Evolutionary conservation across 2,888 invertebrate genomes (phyloP).

Genomic region (Tupiocoris notatus): DNA sequence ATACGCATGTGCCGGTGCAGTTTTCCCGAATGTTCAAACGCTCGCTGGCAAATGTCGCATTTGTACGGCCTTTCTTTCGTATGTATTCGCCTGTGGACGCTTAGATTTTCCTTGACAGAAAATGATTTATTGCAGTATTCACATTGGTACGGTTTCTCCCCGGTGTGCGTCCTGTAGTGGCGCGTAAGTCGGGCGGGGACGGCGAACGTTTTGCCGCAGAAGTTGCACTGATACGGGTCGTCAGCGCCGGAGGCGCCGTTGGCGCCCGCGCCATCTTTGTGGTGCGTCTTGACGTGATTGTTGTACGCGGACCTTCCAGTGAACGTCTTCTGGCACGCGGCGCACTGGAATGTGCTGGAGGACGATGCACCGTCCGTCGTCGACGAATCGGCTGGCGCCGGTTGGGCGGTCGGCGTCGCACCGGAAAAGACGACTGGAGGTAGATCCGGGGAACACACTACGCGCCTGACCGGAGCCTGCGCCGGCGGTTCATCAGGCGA

Average conservation of each 20-base stretch:
- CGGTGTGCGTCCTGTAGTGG: slow-evolving; percentile 86
- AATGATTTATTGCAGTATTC: slow-evolving; percentile 91
- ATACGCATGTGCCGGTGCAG: slow-evolving; percentile 87
- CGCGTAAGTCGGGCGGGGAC: slow-evolving; percentile 82
- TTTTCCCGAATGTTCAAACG: slow-evolving; percentile 88
- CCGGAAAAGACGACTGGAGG: slow-evolving; percentile 55
- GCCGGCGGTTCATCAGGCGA: slow-evolving; percentile 50
- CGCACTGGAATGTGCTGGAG: slow-evolving; percentile 61
- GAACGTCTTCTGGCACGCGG: slow-evolving; percentile 71
- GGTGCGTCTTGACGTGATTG: slow-evolving; percentile 69
- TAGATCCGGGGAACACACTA: slow-evolving; percentile 63
- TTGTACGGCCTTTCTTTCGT: slow-evolving; percentile 89
- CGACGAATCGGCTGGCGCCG: slow-evolving; percentile 49
- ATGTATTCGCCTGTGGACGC: slow-evolving; percentile 83
- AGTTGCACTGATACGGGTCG: slow-evolving; percentile 85
- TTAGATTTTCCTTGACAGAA: slow-evolving; percentile 88
- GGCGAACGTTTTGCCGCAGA: slow-evolving; percentile 86
- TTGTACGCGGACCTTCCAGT: slow-evolving; percentile 74
- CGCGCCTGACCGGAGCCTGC: slow-evolving; percentile 57
- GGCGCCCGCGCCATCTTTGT: slow-evolving; percentile 54
- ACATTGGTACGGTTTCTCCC: slow-evolving; percentile 86
- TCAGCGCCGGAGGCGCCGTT: slow-evolving; percentile 49
- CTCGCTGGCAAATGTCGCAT: slow-evolving; percentile 82
- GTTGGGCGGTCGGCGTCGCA: slow-evolving; percentile 48
- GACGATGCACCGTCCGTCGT: slow-evolving; percentile 51